phyloP scores from a whole-genome alignment of 2,113 vertebrate genomes.

The Plectropomus leopardus region DNA sequence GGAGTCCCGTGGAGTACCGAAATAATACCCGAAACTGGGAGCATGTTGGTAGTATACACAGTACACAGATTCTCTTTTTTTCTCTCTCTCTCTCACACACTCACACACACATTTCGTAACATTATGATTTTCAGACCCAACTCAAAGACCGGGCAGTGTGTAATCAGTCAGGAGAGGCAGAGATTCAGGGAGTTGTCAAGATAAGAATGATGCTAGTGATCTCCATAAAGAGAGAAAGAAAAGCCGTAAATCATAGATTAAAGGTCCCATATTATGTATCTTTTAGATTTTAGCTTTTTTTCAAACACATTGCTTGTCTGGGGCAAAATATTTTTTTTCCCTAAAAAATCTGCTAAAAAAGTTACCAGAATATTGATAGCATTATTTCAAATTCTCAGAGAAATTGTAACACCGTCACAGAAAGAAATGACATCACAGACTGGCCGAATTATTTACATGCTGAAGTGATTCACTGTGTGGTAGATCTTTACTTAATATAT shows the following conservation, averaged over 20 bases:
- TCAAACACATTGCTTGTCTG: not conserved
- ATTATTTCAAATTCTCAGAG: not conserved
- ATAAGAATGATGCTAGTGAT: not conserved
- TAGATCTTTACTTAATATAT: no score
- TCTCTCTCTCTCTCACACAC: constrained; percentile 24
- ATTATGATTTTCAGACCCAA: constrained; percentile 52
- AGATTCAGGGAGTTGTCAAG: not conserved
- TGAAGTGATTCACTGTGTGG: no score
- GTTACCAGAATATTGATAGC: not conserved
- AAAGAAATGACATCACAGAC: not conserved
- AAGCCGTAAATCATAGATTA: not conserved
- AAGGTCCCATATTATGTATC: not conserved
- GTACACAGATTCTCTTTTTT: constrained; percentile 54
- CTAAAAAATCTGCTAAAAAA: not conserved
- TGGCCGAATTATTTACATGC: not conserved
- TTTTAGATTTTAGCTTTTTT: not conserved
- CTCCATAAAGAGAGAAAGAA: no score
- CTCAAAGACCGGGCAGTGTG: constrained; percentile 50
- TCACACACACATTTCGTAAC: constrained; percentile 42
- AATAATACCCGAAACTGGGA: constrained; percentile 51
- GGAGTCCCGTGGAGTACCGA: constrained; percentile 38
- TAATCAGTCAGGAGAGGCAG: not conserved
- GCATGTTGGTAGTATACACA: constrained; percentile 63
- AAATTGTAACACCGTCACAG: not conserved
- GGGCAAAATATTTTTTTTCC: not conserved